Base-by-base conservation (phyloP, 2,113 vertebrate genomes). In the Castor canadensis region DNA sequence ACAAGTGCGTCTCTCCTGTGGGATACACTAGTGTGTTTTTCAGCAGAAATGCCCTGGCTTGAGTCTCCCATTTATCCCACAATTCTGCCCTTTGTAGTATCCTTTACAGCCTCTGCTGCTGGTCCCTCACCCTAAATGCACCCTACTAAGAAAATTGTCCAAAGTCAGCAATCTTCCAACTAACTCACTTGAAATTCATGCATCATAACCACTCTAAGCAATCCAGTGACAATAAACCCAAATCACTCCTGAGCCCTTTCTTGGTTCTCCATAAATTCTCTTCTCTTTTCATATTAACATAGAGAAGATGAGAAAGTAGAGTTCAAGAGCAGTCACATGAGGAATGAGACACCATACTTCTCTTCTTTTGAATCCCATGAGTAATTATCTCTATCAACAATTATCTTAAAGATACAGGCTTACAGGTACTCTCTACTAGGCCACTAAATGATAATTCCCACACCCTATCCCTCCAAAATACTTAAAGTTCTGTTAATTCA, bases 141-240 rank as follows among this genome's bases (percentile, higher is more conserved):
- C 2, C 13, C 19, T 58, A 24, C 10, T 35, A 12, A 60, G 56
- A 97, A 89, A 80, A 0, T 60, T 5, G 15, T 13, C 64, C 38
- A 15, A 75, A 15, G 16, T 76, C 54, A 40, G 38, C 45, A 52
- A 35, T 49, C 56, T 69, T 47, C 12, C 38, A 72, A 1, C 11
- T 35, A 30, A 56, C 24, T 35, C 49, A 75, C 10, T 66, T 76
- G 52, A 73, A 56, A 73, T 3, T 11, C 26, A 30, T 9, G 22
- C 13, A 38, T 71, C 24, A 30, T 12, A 87, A 47, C 22, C 40
- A 71, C 40, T 49, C 32, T 17, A 43, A 75, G 67, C 45, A 67
- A 35, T 0, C 12, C 19, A 40, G 26, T 12, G 12, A 12, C 32
- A 64, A 8, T 52, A 35, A 30, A 8, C 35, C 1, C 0, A 1